Evolutionary conservation across 1,140 invertebrate genomes (phyloP), one percentile per base, ranked within the genome.

Genomic region (Bombus pyrosoma): DNA sequence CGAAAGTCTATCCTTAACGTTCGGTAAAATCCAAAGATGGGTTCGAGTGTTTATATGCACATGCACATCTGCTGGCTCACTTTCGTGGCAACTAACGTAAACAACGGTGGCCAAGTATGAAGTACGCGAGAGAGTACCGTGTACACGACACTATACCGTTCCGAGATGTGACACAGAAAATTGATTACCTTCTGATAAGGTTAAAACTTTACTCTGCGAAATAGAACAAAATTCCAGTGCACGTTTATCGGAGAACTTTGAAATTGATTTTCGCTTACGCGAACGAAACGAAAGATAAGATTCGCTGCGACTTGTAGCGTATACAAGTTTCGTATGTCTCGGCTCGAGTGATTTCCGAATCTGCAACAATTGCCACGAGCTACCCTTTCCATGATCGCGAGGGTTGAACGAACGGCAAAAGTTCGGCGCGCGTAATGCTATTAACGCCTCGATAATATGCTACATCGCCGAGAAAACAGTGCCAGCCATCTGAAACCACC

Each of bases 391-490:
- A 13, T n/a, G 62, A 83, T 74, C 53, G 37, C 39, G 77, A 86
- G 77, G 81, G 88, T 87, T 89, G 89, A 90, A 90, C 74, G 87
- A 90, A 90, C 89, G 74, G 81, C 81, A 66, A 47, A 47, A 86
- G 59, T 89, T 88, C 73, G 85, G 10, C 72, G 74, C 87, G 78
- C 72, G 86, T 84, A 84, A 88, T 41, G 86, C 85, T 62, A 59
- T 88, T 89, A 89, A 90, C 87, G 86, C 57, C 53, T 81, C 87
- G 80, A 89, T 90, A 89, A 90, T 78, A 53, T 8, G 47, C 18
- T 53, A 87, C 87, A 84, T 81, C 66, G 77, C n/a, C 74, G 85
- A 47, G 85, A 34, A 89, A 89, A 90, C 77, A 90, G 76, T 87
- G 85, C 34, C 80, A 83, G 62, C 77, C 85, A 89, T 78, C 85